phyloP scores from a whole-genome alignment of 2,797 vertebrate genomes.

The Leucoraja ocellata region DNA sequence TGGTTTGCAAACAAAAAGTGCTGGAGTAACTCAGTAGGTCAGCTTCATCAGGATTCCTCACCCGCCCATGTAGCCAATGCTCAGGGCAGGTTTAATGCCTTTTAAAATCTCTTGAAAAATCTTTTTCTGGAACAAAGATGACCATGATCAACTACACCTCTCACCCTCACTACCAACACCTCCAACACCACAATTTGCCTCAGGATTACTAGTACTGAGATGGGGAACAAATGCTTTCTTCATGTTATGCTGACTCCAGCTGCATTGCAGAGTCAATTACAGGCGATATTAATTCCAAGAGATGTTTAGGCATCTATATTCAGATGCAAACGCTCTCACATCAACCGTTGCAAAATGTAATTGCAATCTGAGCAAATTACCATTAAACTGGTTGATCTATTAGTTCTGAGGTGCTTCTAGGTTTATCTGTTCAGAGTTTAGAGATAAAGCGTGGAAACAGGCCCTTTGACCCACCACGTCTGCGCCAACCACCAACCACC shows the following conservation, averaged over 20 bases:
- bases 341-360: background rate
- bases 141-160: background rate
- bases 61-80: background rate
- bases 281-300: background rate
- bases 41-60: background rate
- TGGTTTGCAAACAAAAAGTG: too few species aligned
- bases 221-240: too few species aligned
- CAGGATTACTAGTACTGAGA: background rate
- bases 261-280: too few species aligned
- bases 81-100: background rate
- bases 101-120: too few species aligned
- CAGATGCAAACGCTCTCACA: background rate
- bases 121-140: background rate
- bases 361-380: background rate
- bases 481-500: too few species aligned
- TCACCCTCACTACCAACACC: background rate
- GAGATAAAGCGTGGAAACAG: too few species aligned
- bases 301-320: background rate
- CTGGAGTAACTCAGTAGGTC: too few species aligned
- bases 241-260: too few species aligned
- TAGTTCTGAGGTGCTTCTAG: background rate
- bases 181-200: background rate
- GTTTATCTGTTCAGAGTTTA: background rate
- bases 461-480: too few species aligned
- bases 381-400: background rate